Base-by-base conservation (phyloP, 1,140 invertebrate genomes). In the Argopecten irradians region DNA sequence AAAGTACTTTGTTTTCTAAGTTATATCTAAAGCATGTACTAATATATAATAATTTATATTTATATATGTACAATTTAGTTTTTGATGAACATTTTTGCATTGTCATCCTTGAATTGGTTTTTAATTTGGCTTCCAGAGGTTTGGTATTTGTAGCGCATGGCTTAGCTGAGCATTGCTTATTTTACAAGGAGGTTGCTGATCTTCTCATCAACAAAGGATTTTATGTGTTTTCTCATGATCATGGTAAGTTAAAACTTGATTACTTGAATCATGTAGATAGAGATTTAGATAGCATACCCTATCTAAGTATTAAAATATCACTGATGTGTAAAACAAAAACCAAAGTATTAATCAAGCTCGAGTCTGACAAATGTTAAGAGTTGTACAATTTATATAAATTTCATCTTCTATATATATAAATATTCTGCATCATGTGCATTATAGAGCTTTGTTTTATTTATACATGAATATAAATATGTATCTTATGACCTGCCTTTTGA, bases 221-320 rank as follows among this genome's bases (percentile, higher is more conserved):
- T 35, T 94, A 94, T 46, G 95, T 95, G 2, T 95, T 96, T 92
- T 91, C 94, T 19, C 95, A 96, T 93, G 96, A 96, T 91, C 95
- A 96, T 91, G 92, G 95, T 96, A 94, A 94, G 92, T 89, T 22
- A 36, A 39, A 33, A 89, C 35, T 34, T 8, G n/a, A 14, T 1
- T 19, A 39, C 36, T 7, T 46, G 19, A 86, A 28, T 34, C 28
- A 28, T 85, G 34, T 36, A 41, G 7, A 39, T 41, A 85, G 19
- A 36, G 0, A 8, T 85, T 1, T n/a, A 41, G 1, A 0, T 39
- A 39, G 8, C 2, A 36, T 36, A n/a, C n/a, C n/a, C n/a, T 55
- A 14, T 55, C n/a, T 55, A 14, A 14, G 14, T 55, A 14, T 55
- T 55, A 55, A 14, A 14, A n/a, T 55, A 14, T 14, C 46, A 85